Conservation (phyloP, 2,797 vertebrate genomes). For the Triplophysa bombifrons region DNA sequence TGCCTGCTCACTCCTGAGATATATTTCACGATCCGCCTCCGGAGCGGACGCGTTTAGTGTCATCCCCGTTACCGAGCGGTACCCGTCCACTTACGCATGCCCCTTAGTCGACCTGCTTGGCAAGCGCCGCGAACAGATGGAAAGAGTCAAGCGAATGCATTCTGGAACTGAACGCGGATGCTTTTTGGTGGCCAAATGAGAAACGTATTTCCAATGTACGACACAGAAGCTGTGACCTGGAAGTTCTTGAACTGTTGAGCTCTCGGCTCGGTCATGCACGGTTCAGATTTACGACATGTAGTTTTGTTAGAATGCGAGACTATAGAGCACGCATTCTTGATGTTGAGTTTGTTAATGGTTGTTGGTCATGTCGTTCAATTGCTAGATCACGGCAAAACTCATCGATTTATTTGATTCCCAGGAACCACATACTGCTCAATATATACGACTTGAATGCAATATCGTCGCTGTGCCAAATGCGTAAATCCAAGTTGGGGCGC, state of each 20-base stretch:
- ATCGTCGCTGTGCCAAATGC: no score
- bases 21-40: conserved; percentile 23
- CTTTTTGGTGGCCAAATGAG: neutral
- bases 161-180: conserved; percentile 18
- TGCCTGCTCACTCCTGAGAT: conserved; percentile 28
- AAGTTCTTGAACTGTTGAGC: neutral
- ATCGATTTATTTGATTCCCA: no score
- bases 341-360: neutral
- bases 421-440: no score
- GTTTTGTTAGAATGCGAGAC: neutral
- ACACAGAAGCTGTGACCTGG: conserved; percentile 9
- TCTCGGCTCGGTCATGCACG: neutral
- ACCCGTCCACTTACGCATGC: neutral
- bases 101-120: neutral
- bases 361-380: no score
- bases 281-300: neutral
- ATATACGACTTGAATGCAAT: no score
- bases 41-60: neutral
- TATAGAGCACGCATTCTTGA: neutral
- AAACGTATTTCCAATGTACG: neutral
- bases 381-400: no score
- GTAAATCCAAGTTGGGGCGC: neutral
- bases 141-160: conserved; percentile 5
- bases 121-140: conserved; percentile 33
- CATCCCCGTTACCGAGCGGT: neutral